Base-by-base conservation (phyloP, 2,797 vertebrate genomes). In the Euphonia xanthogaster region DNA sequence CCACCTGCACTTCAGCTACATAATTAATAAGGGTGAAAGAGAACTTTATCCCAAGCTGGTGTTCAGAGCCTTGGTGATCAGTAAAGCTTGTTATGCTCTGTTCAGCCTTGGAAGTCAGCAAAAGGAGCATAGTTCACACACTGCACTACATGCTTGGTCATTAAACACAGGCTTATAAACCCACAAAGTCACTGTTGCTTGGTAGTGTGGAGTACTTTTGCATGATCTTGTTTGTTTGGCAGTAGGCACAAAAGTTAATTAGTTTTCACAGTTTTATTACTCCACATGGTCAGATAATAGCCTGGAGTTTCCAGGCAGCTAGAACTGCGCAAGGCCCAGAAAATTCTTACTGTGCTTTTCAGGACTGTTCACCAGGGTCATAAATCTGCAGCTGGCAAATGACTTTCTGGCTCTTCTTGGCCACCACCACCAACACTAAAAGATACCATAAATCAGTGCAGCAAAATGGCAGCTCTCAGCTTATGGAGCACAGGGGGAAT, bases 251-350 rank as follows among this genome's bases (percentile, higher is more conserved):
- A 57, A 92, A 86, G 81, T 81, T 96, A 91, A 95, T 96, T 93
- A 82, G 87, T 86, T 96, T 96, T 93, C 74, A 92, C 67, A 72
- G 78, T 75, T 95, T 93, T 93, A 93, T 90, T 94, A 81, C 37
- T 94, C 83, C 63, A 88, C 48, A 44, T 67, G 77, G 80, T 89
- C 89, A 93, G 92, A 80, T 80, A 93, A 87, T 12, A 57, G 73
- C 63, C 57, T 80, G 77, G 40, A 96, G 83, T 44, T 91, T 63
- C 78, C 79, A 82, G 79, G 87, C 88, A 95, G 57, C 65, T 84
- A 74, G 55, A 96, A 93, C 70, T 3, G 3, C 22, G 1, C 51
- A 54, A 85, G 60, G 82, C 63, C 84, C 72, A 94, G 80, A 94
- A 91, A 94, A 94, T 65, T 83, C 73, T 93, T 66, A 68, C 68